Evolutionary conservation across 1,140 invertebrate species (phyloP).

Genomic region (Lepidurus arcticus): DNA sequence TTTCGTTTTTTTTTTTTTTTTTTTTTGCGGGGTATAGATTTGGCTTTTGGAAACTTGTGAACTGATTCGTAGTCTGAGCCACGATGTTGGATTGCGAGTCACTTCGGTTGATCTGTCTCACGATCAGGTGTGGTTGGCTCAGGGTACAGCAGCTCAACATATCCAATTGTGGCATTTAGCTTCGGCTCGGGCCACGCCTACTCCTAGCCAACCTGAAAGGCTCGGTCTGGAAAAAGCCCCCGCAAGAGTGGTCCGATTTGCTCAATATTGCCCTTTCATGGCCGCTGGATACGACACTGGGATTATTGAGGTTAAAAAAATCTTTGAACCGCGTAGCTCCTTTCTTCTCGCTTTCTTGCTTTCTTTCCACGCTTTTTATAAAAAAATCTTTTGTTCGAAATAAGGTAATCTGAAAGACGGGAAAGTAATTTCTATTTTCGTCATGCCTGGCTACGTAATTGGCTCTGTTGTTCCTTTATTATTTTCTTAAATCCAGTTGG

Average conservation of each 20-base stretch:
- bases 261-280: slow-evolving; percentile 24
- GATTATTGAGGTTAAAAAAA: slow-evolving; percentile 28
- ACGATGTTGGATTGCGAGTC: neutral
- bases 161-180: slow-evolving; percentile 24
- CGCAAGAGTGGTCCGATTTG: slow-evolving; percentile 30
- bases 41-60: slow-evolving; percentile 20
- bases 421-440: neutral
- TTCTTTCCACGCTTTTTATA: neutral
- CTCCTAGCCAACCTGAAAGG: neutral
- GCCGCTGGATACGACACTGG: slow-evolving; percentile 32
- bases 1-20: neutral
- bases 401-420: neutral
- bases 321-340: neutral
- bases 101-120: slow-evolving; percentile 27
- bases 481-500: neutral
- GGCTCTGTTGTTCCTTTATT: neutral
- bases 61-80: neutral
- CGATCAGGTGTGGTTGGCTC: slow-evolving; percentile 23
- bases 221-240: slow-evolving; percentile 22
- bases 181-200: neutral
- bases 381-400: neutral
- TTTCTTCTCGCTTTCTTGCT: neutral
- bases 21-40: neutral
- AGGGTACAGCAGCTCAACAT: slow-evolving; percentile 27
- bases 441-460: slow-evolving; percentile 1